phyloP scores from a whole-genome alignment of 2,113 vertebrate species.

The Electrona antarctica region DNA sequence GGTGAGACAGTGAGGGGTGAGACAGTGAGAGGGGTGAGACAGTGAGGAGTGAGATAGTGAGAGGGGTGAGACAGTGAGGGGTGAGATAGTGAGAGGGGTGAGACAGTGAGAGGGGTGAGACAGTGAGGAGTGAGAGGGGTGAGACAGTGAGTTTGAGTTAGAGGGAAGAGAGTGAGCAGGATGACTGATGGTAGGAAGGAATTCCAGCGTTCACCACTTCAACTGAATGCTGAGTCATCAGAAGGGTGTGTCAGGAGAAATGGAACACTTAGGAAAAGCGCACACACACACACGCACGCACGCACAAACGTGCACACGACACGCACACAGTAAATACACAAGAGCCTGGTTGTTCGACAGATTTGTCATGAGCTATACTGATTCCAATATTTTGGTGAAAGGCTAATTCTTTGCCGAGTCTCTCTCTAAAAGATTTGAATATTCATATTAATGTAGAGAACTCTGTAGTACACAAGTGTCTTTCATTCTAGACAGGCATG shows the following conservation, averaged over 20 bases:
- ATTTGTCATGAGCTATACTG: neutral
- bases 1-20: too few species aligned
- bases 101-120: neutral
- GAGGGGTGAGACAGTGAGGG: neutral
- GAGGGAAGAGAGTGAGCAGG: neutral
- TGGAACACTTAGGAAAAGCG: neutral
- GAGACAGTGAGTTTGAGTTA: constrained; percentile 1
- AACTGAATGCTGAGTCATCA: too few species aligned
- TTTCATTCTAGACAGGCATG: too few species aligned
- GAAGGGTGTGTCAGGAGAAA: too few species aligned
- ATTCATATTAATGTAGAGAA: too few species aligned
- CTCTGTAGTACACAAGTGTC: too few species aligned
- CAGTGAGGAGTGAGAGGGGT: constrained; percentile 8
- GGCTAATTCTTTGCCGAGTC: too few species aligned
- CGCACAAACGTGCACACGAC: neutral
- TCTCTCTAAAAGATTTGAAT: too few species aligned
- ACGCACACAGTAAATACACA: constrained; percentile 4
- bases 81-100: neutral
- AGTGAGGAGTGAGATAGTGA: too few species aligned
- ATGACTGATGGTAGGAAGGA: neutral
- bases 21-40: too few species aligned
- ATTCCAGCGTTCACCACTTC: neutral
- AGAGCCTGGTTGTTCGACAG: neutral
- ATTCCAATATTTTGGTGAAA: too few species aligned
- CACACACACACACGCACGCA: too few species aligned